These are phyloP conservation scores for Aplocera efformata DNA, from an alignment of 2,888 invertebrate species.

Conservation along the genomic window DNA sequence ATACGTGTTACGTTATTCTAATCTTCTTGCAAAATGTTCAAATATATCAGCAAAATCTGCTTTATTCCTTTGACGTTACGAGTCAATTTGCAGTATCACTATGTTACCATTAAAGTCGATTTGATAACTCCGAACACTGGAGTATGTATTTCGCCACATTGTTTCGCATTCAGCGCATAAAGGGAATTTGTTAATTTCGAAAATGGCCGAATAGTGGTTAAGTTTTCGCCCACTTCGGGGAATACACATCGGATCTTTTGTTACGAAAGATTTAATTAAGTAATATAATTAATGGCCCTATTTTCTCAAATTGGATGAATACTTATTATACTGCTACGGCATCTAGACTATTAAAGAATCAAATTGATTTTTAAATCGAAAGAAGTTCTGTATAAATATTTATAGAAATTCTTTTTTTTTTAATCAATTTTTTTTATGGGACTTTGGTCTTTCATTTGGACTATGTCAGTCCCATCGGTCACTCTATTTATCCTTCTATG, in stretches of 20 bases:
- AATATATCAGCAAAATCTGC: conserved; percentile 30
- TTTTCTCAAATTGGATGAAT: no score
- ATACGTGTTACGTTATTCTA: conserved; percentile 72
- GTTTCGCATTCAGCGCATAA: conserved; percentile 58
- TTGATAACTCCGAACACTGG: conserved; percentile 52
- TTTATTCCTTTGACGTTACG: conserved; percentile 23
- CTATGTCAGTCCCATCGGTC: no score
- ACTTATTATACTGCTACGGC: no score
- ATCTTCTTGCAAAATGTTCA: conserved; percentile 55
- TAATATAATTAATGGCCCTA: background rate
- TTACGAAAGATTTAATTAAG: conserved; percentile 14
- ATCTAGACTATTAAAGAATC: no score
- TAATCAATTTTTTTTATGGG: no score
- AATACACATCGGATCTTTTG: conserved; percentile 27
- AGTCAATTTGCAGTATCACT: conserved; percentile 23
- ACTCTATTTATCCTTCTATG: no score
- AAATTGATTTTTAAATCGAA: no score
- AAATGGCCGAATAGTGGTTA: conserved; percentile 48
- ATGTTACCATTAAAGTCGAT: conserved; percentile 53
- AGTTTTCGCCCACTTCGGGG: conserved; percentile 34
- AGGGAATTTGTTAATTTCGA: conserved; percentile 61
- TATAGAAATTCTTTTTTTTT: no score
- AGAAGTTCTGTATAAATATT: no score
- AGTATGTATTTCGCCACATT: conserved; percentile 60
- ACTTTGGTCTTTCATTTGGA: no score